phyloP scores from a whole-genome alignment of 1,140 invertebrate genomes.

The Heliconius nattereri region DNA sequence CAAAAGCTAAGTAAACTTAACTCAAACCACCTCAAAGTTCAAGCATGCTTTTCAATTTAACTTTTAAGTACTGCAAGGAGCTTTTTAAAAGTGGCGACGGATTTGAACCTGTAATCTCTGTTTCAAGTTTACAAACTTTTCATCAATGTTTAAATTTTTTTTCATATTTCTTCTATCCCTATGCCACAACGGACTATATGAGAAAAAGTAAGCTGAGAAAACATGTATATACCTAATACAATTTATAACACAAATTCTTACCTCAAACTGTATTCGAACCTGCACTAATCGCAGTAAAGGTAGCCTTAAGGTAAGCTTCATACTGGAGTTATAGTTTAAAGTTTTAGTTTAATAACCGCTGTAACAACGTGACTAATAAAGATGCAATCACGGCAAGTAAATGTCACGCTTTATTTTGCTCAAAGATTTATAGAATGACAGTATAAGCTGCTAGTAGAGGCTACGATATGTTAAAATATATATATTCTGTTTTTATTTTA shows the following conservation, averaged over 20 bases:
- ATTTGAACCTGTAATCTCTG: neutral
- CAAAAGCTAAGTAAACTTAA: slow-evolving; percentile 2
- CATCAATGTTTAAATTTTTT: neutral
- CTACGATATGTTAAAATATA: neutral
- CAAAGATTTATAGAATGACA: slow-evolving; percentile 6
- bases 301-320: neutral
- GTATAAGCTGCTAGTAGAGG: neutral
- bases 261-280: no score
- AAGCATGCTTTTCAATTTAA: slow-evolving; percentile 13
- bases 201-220: no score
- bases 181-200: no score
- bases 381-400: slow-evolving; percentile 7
- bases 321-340: neutral
- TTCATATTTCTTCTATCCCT: no score
- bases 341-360: neutral
- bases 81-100: neutral
- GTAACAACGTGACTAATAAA: slow-evolving; percentile 6
- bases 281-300: no score
- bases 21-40: neutral
- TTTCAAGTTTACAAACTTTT: neutral
- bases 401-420: slow-evolving; percentile 1
- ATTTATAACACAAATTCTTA: no score
- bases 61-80: neutral
- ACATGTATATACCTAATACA: no score
- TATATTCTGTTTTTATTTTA: neutral